phyloP scores from a whole-genome alignment of 2,797 vertebrate species.

The Helostoma temminkii region DNA sequence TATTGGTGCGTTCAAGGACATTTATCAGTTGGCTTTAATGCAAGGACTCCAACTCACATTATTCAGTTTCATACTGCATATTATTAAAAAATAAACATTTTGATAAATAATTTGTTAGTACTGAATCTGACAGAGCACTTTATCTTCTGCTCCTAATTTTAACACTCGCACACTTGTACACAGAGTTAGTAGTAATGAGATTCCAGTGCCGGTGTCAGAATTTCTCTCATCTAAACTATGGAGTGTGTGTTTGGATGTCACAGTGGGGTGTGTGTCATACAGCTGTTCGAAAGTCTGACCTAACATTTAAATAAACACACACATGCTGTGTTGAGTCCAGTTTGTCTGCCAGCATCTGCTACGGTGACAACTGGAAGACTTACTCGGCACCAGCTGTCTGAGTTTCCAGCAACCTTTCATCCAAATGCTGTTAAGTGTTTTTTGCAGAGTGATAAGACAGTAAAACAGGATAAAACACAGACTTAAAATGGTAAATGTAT shows the following conservation, averaged over 20 bases:
- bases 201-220: conserved; percentile 50
- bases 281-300: conserved; percentile 57
- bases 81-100: neutral
- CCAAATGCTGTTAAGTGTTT: neutral
- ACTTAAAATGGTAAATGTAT: neutral
- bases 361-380: conserved; percentile 51
- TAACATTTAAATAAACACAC: conserved; percentile 43
- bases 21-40: neutral
- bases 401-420: neutral
- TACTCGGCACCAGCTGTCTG: conserved; percentile 28
- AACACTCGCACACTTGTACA: conserved; percentile 2
- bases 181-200: conserved; percentile 50
- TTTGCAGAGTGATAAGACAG: neutral
- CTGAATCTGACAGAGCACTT: neutral
- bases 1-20: conserved; percentile 17
- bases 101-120: neutral
- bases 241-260: conserved; percentile 31
- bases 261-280: conserved; percentile 45
- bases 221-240: conserved; percentile 64
- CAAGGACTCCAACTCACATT: neutral
- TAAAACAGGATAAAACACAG: neutral
- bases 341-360: conserved; percentile 45
- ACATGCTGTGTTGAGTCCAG: conserved; percentile 18
- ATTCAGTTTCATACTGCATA: neutral
- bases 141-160: conserved; percentile 1